Percentiles rank a stretch among this genome's conserved stretches.
Conservation (phyloP, 2,797 vertebrate species). For the Botia kubotai region DNA sequence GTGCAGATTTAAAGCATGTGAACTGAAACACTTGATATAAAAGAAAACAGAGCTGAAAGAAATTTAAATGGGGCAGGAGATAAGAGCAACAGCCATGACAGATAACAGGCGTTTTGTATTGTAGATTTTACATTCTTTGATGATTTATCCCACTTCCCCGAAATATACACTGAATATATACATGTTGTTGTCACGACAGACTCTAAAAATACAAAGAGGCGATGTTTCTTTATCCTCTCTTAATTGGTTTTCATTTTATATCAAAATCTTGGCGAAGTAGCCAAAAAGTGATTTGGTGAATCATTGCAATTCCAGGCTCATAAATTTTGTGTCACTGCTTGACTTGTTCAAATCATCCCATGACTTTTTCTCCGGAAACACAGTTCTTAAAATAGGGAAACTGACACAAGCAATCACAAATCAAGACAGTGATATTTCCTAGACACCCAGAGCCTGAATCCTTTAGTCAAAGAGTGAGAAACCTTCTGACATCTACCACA, state of each 20-base stretch:
- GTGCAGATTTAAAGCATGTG: conserved; percentile 70
- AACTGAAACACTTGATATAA: conserved; percentile 78
- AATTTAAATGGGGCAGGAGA: conserved; percentile 64
- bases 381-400: neutral
- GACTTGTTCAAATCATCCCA: conserved; percentile 4
- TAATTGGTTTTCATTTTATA: conserved; percentile 44
- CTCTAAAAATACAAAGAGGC: conserved; percentile 66
- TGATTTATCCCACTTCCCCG: conserved; percentile 68
- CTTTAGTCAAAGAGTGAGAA: conserved; percentile 2
- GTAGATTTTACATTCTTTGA: conserved; percentile 80
- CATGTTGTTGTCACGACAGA: conserved; percentile 74
- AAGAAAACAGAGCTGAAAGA: conserved; percentile 62
- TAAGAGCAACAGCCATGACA: conserved; percentile 45
- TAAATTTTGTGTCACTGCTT: conserved; percentile 58
- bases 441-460: conserved; percentile 38
- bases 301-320: conserved; percentile 71
- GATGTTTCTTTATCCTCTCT: conserved; percentile 29
- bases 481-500: neutral
- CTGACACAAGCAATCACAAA: neutral
- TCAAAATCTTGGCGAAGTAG: conserved; percentile 66
- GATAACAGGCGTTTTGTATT: conserved; percentile 68
- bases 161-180: conserved; percentile 74
- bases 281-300: conserved; percentile 62
- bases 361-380: neutral
- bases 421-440: conserved; percentile 45